Evolutionary conservation across 2,888 invertebrate genomes (phyloP).

Genomic region (Argyresthia goedartella): DNA sequence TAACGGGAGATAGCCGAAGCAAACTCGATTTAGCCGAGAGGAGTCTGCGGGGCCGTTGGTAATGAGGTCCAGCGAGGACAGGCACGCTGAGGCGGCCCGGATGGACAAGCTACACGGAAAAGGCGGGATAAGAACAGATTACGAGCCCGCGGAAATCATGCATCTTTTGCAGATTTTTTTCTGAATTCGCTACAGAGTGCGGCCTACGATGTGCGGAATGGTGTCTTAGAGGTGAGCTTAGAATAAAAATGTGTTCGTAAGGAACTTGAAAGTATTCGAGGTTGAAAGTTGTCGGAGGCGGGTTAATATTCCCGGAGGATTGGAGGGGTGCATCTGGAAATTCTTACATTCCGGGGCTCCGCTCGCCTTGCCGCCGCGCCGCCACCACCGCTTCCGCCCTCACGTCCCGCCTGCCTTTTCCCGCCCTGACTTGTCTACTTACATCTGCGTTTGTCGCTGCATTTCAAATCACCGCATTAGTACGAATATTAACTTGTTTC

Average conservation of each 20-base stretch:
- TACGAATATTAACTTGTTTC: not conserved
- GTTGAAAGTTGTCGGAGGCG: conserved; percentile 10
- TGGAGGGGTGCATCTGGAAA: conserved; percentile 8
- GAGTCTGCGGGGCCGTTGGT: no score
- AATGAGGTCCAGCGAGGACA: conserved; percentile 9
- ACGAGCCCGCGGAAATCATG: conserved; percentile 26
- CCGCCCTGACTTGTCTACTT: no score
- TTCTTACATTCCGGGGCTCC: not conserved
- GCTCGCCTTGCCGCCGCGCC: not conserved
- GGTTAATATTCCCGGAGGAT: conserved; percentile 15
- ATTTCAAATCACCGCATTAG: no score
- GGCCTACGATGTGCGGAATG: conserved; percentile 14
- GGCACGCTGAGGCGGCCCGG: not conserved
- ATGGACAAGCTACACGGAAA: conserved; percentile 35
- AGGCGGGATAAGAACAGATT: conserved; percentile 34
- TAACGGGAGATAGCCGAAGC: conserved; percentile 11
- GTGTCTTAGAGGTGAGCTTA: conserved; percentile 18
- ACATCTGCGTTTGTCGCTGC: no score
- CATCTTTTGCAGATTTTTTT: conserved; percentile 7
- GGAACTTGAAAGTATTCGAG: conserved; percentile 5
- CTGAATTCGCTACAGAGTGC: not conserved
- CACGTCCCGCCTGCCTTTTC: no score
- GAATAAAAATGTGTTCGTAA: conserved; percentile 16
- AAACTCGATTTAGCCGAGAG: conserved; percentile 2
- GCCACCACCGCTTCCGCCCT: not conserved